A percentile compares a stretch with the other conserved stretches of the same genome.
These are phyloP conservation scores for Athalia rosae DNA, from an alignment of 2,888 invertebrate genomes.

Conservation along the genomic window DNA sequence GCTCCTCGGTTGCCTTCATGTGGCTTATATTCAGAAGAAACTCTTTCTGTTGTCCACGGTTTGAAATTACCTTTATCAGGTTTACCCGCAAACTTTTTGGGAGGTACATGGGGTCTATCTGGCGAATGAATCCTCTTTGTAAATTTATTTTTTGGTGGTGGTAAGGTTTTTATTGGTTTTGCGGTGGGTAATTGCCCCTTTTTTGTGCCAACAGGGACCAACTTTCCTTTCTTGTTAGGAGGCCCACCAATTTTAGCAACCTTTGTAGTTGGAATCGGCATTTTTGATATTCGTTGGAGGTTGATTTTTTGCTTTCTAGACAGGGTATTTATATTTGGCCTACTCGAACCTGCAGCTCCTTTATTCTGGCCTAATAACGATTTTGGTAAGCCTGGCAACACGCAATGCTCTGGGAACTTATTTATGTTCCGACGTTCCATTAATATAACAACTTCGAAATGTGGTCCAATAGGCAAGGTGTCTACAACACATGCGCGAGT, in stretches of 20 bases:
- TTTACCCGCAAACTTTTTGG: constrained; percentile 55
- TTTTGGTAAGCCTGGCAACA: constrained; percentile 7
- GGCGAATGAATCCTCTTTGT: constrained; percentile 57
- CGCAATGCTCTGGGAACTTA: constrained; percentile 56
- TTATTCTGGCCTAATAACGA: not conserved
- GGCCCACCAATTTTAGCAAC: constrained; percentile 13
- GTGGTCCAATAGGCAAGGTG: constrained; percentile 66
- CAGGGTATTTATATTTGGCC: constrained; percentile 2
- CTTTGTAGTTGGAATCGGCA: constrained; percentile 6
- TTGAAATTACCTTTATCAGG: constrained; percentile 50
- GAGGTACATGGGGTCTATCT: constrained; percentile 51
- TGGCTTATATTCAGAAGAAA: constrained; percentile 12
- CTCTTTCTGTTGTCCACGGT: constrained; percentile 52
- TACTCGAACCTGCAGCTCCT: not conserved
- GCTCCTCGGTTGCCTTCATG: constrained; percentile 14
- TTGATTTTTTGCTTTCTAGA: constrained; percentile 33
- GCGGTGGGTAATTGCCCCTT: constrained; percentile 41
- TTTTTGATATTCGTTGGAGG: constrained; percentile 15
- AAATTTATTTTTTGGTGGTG: constrained; percentile 46
- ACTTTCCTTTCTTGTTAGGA: constrained; percentile 32
- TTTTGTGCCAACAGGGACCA: constrained; percentile 44
- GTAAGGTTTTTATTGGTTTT: constrained; percentile 39
- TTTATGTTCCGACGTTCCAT: constrained; percentile 67
- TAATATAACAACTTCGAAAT: constrained; percentile 68
- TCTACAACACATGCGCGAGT: constrained; percentile 67